phyloP scores from a whole-genome alignment of 1,140 invertebrate genomes.

The Sycobia sp. region DNA sequence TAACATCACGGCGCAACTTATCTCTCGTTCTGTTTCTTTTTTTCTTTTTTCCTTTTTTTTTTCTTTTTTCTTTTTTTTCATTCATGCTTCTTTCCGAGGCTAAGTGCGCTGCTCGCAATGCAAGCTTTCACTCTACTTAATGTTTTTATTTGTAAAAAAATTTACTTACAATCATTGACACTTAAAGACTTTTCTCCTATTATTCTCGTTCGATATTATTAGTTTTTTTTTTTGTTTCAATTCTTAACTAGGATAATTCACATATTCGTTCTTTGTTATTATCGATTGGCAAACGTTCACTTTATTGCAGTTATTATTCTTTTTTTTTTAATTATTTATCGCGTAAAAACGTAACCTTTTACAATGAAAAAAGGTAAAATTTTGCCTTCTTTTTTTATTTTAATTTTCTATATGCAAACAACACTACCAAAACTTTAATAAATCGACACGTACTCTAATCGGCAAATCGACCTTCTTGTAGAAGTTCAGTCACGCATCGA shows the following conservation, averaged over 20 bases:
- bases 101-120: constrained; percentile 7
- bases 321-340: too few species aligned
- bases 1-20: constrained; percentile 30
- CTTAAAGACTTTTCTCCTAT: constrained; percentile 45
- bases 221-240: too few species aligned
- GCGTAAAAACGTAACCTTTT: constrained; percentile 19
- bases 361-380: constrained; percentile 10
- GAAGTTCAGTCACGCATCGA: constrained; percentile 20
- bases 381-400: too few species aligned
- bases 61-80: constrained; percentile 21
- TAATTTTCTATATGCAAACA: too few species aligned
- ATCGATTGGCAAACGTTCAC: constrained; percentile 52
- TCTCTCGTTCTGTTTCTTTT: constrained; percentile 11
- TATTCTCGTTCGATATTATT: constrained; percentile 2
- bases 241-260: constrained; percentile 32
- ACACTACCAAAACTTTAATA: too few species aligned
- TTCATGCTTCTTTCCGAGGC: constrained; percentile 22
- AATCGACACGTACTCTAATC: constrained; percentile 26
- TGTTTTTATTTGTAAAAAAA: constrained; percentile 45
- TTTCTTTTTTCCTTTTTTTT: constrained; percentile 18
- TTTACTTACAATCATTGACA: constrained; percentile 49
- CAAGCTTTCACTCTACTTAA: constrained; percentile 6
- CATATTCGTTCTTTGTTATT: constrained; percentile 48
- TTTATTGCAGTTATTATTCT: constrained; percentile 34
- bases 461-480: constrained; percentile 17